These are phyloP conservation scores for Uropsilus gracilis DNA, from an alignment of 2,113 vertebrate species.

Conservation along the genomic window DNA sequence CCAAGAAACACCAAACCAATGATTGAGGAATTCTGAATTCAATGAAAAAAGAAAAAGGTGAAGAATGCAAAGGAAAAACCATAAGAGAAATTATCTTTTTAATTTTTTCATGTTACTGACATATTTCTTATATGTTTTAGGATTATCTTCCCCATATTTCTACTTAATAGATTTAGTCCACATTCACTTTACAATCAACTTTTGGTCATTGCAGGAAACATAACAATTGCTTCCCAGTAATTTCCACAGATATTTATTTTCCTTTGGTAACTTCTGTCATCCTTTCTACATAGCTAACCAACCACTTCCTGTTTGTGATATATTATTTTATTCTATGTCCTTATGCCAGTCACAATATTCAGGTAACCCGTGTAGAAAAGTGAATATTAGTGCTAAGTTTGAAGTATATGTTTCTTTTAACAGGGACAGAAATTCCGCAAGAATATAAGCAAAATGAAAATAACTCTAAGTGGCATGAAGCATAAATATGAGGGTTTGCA, in stretches of 20 bases:
- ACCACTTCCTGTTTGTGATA: neutral
- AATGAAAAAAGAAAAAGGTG: conserved; percentile 22
- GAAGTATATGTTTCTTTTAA: conserved; percentile 49
- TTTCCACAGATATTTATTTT: neutral
- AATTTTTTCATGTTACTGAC: neutral
- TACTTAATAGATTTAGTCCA: neutral
- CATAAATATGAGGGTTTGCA: neutral
- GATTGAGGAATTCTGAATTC: neutral
- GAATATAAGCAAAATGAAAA: conserved; percentile 27
- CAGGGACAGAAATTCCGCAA: neutral
- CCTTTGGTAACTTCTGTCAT: neutral
- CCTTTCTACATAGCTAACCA: neutral
- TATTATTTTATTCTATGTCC: neutral
- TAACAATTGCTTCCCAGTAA: neutral
- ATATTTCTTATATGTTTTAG: conserved; percentile 44
- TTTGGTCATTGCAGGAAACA: conserved; percentile 36
- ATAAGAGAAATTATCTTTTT: neutral
- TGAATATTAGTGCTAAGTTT: neutral
- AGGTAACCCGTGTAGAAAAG: conserved; percentile 50
- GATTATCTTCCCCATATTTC: conserved; percentile 18
- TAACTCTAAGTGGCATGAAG: neutral
- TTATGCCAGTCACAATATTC: neutral
- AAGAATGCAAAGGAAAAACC: neutral
- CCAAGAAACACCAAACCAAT: neutral
- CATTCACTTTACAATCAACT: neutral